These are phyloP conservation scores for Heteropelma amictum DNA, from an alignment of 2,888 invertebrate genomes.

Conservation along the genomic window DNA sequence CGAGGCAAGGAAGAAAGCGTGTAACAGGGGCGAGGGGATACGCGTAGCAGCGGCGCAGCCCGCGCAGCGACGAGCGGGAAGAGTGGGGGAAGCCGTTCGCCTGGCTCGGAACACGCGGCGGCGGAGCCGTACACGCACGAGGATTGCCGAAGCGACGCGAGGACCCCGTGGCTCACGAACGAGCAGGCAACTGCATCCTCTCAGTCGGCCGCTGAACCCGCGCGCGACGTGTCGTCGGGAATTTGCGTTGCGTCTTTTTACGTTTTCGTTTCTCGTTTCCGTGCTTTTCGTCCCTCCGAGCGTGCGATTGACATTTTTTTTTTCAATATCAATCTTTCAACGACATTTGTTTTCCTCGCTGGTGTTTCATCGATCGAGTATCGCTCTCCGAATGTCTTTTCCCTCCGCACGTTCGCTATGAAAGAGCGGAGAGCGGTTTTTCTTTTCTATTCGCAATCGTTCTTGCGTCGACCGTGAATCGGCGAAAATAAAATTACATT, in stretches of 20 bases:
- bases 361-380: too few species aligned
- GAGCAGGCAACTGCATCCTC: conserved; percentile 77
- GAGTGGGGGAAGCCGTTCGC: neutral
- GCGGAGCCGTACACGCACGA: conserved; percentile 55
- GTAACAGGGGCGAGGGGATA: neutral
- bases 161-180: conserved; percentile 74
- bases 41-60: conserved; percentile 59
- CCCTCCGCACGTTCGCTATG: too few species aligned
- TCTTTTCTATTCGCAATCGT: too few species aligned
- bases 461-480: too few species aligned
- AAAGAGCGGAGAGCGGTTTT: too few species aligned
- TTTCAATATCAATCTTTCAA: neutral
- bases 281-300: neutral
- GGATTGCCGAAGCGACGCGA: conserved; percentile 60
- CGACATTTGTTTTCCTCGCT: neutral
- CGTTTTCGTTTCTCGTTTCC: conserved; percentile 32
- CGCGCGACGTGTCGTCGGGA: conserved; percentile 71
- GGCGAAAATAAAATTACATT: neutral
- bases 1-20: conserved; percentile 52
- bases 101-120: conserved; percentile 65
- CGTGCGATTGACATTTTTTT: conserved; percentile 8
- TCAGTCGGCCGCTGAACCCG: conserved; percentile 77
- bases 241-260: conserved; percentile 38
- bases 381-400: too few species aligned
- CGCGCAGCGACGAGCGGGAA: conserved; percentile 17